Base-by-base conservation (phyloP, 2,797 vertebrate genomes). In the Phyllotis vaccarum region DNA sequence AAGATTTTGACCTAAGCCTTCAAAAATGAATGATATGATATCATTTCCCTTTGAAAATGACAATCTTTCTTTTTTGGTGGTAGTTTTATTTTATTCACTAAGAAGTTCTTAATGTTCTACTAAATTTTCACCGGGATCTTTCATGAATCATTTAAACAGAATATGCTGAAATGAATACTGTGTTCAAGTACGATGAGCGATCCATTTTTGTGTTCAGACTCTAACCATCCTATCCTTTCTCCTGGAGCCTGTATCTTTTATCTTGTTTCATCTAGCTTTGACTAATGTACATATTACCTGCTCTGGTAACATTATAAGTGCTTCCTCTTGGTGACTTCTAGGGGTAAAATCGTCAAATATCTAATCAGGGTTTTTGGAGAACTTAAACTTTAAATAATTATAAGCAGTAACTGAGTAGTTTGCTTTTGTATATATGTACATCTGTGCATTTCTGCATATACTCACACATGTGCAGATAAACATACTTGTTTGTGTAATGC, bases 1-100 rank as follows among this genome's bases (percentile, higher is more conserved):
- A 91, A 86, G 7, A 85, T 83, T 86, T 93, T 81, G 21, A 75
- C 3, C 37, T 52, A 43, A 43, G 60, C 19, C 12, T 97, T 91
- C 78, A 40, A 72, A 62, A 95, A 89, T 78, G 37, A 46, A 62
- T 72, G 13, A 22, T 78, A 40, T 66, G 60, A 29, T 89, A 40
- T 10, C 4, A 37, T 2, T 83, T 88, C 72, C 8, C 56, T 92
- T 92, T 56, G 31, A 52, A 68, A 70, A 56, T 85, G 46, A 34
- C 5, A 64, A 2, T 74, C 17, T 81, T 19, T n/a, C 31, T 40
- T 86, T 24, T 64, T 80, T 95, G 24, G 16, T 0, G 68, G 9
- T 37, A 29, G 34, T 46, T 92, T 79, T 78, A 60, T 80, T 56
- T 95, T 79, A 58, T 75, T 91, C 60, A 56, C 22, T 3, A 68